Base-by-base conservation (phyloP, 2,888 invertebrate genomes). In the Hanleya hanleyi region DNA sequence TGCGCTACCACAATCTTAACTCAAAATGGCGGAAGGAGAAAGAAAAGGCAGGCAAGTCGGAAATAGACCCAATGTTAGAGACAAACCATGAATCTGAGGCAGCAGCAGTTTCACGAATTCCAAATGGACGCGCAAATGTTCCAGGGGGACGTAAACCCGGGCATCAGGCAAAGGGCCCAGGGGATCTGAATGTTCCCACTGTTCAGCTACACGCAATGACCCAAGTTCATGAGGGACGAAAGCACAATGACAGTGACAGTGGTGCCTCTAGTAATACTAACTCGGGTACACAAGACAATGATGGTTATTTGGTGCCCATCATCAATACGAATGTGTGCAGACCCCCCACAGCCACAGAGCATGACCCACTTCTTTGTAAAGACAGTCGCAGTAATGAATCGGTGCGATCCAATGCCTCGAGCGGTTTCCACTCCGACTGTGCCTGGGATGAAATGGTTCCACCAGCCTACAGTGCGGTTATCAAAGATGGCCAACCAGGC, bases 301-400 rank as follows among this genome's bases (percentile, higher is more conserved):
- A 85, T 47, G 87, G 86, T 6, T 87, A 86, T 75, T 77, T 87
- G 36, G 77, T 85, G 57, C 86, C 86, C 37, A 84, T 84, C 69
- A 77, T 71, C 67, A 33, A 22, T 29, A 36, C 7, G 41, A 62
- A 18, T 67, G 47, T 22, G 61, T 47, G 35, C 62, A 47, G 47
- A 15, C 32, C 36, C 35, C 41, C 76, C 49, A 37, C 51, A 12
- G 38, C 68, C 9, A 67, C 75, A 61, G 70, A 74, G 61, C 71
- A 73, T 49, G 69, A 67, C 67, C 57, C 68, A 9, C 29, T 64
- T 15, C 68, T 76, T 61, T 68, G 38, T 35, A 65, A 70, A 64
- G 70, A 75, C 36, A 77, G 77, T 75, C 29, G 22, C 22, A n/a
- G 35, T 15, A 36, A 35, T 15, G 78, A 77, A 73, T 76, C 81